Evolutionary conservation across 2,888 invertebrate species (phyloP), one percentile per base, ranked within the genome.

Genomic region (Acanthosepion lycidas): DNA sequence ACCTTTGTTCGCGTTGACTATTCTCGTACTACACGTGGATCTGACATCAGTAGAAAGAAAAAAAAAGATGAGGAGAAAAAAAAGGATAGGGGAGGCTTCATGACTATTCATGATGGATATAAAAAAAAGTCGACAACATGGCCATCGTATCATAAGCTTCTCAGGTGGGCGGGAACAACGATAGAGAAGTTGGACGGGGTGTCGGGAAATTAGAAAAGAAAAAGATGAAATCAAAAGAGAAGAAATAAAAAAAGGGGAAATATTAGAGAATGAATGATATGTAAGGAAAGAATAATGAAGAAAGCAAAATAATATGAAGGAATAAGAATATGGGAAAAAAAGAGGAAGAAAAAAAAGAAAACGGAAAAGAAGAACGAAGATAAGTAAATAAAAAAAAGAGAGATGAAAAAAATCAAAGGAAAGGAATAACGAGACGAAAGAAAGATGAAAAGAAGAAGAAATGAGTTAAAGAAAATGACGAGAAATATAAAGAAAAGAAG

Each of bases 401-500:
- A 78, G 8, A 0, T 9, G 9, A 12, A 78, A 78, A 1, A 28
- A 33, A 15, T 15, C 12, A 5, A n/a, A 6, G 18, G n/a, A 78
- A n/a, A n/a, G 0, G n/a, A 8, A 64, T 1, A 28, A 26, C 0
- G 5, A 64, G n/a, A 9, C 9, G 1, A 12, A n/a, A n/a, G 12
- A 4, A n/a, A 12, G 12, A 33, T 12, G 0, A 78, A 3, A 33
- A 0, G 12, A 78, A 78, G n/a, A n/a, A n/a, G 18, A n/a, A 78
- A 78, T 15, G n/a, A n/a, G 28, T 6, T 18, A n/a, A 78, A 15
- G 9, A 6, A 78, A 78, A 28, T 9, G n/a, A 78, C 9, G 5
- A 78, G 28, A 78, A 55, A 55, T 18, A 18, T 15, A 55, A 20
- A 4, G 20, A 51, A 51, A 51, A 51, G 51, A 51, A 6, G 4